Base-by-base conservation (phyloP, 2,113 vertebrate genomes). In the Microtus montanus region DNA sequence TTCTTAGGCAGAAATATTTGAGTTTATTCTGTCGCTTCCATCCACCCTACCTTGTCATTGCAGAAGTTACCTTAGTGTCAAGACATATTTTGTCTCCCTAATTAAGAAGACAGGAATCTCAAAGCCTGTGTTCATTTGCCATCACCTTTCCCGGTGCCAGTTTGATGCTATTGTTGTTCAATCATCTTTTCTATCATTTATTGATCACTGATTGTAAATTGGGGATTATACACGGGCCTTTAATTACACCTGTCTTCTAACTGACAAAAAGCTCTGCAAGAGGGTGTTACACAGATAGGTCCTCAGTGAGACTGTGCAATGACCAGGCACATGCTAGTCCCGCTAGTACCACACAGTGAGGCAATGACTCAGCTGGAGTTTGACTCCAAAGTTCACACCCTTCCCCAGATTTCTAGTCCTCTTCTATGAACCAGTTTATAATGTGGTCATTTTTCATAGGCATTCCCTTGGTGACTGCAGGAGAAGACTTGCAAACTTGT, bases 1-100 rank as follows among this genome's bases (percentile, higher is more conserved):
- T 63, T 78, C 70, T 74, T 38, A 94, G 49, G 64, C 66, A 63
- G 68, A 28, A 13, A 83, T 63, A 52, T 70, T 63, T 90, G 82
- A 91, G 24, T 92, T 83, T 86, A 64, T 91, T 88, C 92, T 38
- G 35, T 73, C 88, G 38, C 7, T 82, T 85, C 22, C 41, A n/a
- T 75, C 7, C 17, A 70, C n/a, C 66, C 3, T 15, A 30, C 41
- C 54, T 84, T 33, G 20, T 22, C 73, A 61, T 44, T 89, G 12
- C 26, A 47, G 64, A 82, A n/a, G 44, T 92, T 92, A 41, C 24
- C 20, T 44, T 85, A 63, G 77, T 20, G 87, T 49, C 77, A 73
- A 66, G 89, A 54, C 12, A 84, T 13, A 35, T 22, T 90, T 82
- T 14, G 52, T 49, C 79, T 93, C 17, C 22, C 3, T 91, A 47